Base-by-base conservation (phyloP, 2,797 vertebrate genomes). In the Poeciliopsis infans region DNA sequence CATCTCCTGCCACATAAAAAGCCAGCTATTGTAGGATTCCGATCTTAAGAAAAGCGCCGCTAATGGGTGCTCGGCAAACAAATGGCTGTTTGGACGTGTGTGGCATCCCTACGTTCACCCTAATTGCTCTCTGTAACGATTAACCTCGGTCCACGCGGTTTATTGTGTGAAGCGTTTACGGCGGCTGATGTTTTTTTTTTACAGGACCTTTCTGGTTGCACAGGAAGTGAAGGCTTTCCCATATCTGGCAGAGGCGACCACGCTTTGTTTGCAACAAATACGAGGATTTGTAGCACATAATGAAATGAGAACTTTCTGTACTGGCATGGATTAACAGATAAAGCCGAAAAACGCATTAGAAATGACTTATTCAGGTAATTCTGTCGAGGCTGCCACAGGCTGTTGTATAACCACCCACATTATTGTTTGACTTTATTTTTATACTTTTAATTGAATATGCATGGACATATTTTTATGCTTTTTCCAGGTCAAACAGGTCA, bases 221-320 rank as follows among this genome's bases (percentile, higher is more conserved):
- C 83, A 79, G 84, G 86, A 90, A 85, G 77, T 74, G 64, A 78
- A 78, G 69, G 73, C 59, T 78, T 86, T 87, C 85, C 82, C 84
- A 81, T 87, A 85, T 86, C 83, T 86, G 74, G 87, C 86, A 79
- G 75, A 59, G 73, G 78, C 74, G 59, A 43, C 69, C 39, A 23
- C 66, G 77, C 41, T 72, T 90, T 90, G 79, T 91, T 90, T 88
- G 82, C 77, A 81, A 84, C 83, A 85, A 86, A 94, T 83, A 84
- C 88, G 83, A 89, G 66, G 72, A 47, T 66, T 47, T 76, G 53
- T 86, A 82, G 81, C 81, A 85, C 69, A 45, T 69, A 45, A 69
- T 69, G 25, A 45, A 69, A 43, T 7, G 5, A 45, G 39, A n/a
- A 6, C 31, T 68, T 68, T 79, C 75, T 80, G 61, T 78, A 80